A percentile compares a stretch with the other conserved stretches of the same genome.
phyloP scores from a whole-genome alignment of 2,888 invertebrate species.

The Hesperia comma region DNA sequence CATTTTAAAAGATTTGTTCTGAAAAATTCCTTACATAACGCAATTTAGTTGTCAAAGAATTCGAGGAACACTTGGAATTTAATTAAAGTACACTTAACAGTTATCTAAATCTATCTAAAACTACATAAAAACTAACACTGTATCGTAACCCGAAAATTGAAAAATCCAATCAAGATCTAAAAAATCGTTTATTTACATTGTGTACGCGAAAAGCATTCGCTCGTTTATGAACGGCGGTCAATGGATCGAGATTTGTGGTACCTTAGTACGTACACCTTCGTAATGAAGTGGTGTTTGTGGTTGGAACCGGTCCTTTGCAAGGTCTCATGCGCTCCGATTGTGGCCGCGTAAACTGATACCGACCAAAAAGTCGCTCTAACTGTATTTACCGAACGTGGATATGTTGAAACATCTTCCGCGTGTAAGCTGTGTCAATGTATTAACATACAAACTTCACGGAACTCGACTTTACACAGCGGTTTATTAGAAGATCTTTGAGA shows the following conservation, averaged over 20 bases:
- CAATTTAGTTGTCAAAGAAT: no score
- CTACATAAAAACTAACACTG: no score
- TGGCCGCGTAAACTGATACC: constrained; percentile 45
- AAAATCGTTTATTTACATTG: constrained; percentile 3
- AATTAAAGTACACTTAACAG: no score
- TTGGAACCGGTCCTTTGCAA: constrained; percentile 61
- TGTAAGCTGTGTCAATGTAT: constrained; percentile 11
- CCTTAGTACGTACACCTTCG: constrained; percentile 47
- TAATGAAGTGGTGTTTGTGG: constrained; percentile 60
- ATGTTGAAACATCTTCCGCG: constrained; percentile 29
- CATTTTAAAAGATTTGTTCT: no score
- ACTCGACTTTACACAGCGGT: neutral
- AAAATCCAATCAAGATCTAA: neutral
- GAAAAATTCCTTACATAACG: no score
- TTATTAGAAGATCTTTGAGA: neutral
- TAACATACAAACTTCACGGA: constrained; percentile 5
- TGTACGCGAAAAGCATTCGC: constrained; percentile 6
- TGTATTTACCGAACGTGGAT: constrained; percentile 30
- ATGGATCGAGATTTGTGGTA: constrained; percentile 44
- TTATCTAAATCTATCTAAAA: no score
- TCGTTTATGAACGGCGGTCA: constrained; percentile 20
- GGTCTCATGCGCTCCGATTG: constrained; percentile 45
- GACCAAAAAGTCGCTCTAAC: constrained; percentile 42
- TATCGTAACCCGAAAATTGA: neutral
- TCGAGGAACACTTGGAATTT: no score